Evolutionary conservation across 2,888 invertebrate genomes (phyloP), one percentile per base, ranked within the genome.

Genomic region (Pedicia rivosa): DNA sequence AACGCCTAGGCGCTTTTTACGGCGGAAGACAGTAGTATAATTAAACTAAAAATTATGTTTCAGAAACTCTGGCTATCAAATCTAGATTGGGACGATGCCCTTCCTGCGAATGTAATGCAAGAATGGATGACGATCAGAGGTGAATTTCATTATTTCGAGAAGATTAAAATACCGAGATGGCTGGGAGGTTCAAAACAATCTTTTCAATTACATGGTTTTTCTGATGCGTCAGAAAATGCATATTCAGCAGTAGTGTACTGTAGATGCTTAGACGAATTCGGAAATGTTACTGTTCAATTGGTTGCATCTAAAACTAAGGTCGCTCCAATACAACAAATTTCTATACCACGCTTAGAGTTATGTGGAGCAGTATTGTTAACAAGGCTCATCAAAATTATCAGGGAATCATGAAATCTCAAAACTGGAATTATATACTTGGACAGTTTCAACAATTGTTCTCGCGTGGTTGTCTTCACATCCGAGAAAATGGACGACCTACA

Each of bases 371-470:
- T 38, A 6, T 14, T 42, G 16, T 38, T 42, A 40, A 26, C 22
- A 4, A 30, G 36, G 28, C 27, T 42, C 17, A 38, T 30, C 12
- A 37, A 27, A 27, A 14, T 20, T 14, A 2, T 40, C 37, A 16
- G n/a, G n/a, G n/a, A n/a, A n/a, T n/a, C 33, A 37, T 8, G 15
- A 8, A 24, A 36, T 16, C 36, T 36, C 27, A 20, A 8, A 20
- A 5, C 5, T 20, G 5, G 8, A 20, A 8, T 5, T 20, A 6
- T 20, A 6, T 20, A 8, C 8, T 6, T 20, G 20, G 20, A 20
- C 46, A 5, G 47, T 46, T 32, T 47, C 46, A 5, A 43, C 43
- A 3, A 42, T 46, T n/a, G 42, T 41, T 2, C 9, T 45, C 14
- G 38, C 40, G 4, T 46, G 46, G 44, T 20, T 46, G 10, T 24